Evolutionary conservation across 1,140 invertebrate genomes (phyloP), one percentile per base, ranked within the genome.

Genomic region (Colletes latitarsis): DNA sequence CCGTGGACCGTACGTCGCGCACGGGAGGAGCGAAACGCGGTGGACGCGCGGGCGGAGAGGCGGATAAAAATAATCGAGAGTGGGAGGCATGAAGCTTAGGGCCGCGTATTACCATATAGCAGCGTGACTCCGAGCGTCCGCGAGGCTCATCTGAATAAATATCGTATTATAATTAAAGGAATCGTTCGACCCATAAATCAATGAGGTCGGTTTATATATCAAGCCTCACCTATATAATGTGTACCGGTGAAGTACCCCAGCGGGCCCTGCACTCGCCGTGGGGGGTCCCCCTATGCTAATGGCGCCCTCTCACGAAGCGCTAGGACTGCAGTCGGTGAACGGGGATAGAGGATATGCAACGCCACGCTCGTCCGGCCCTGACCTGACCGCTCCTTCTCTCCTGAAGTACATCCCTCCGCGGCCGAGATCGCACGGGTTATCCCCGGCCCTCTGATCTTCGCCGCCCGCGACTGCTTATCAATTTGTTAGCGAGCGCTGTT

Each of bases 121-220:
- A 92, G 90, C 91, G 91, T 92, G 91, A 93, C 91, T 92, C 84
- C 88, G 77, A 86, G 84, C 84, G 75, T 82, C 80, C 64, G 74
- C 83, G 80, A 77, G 84, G 19, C 90, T 91, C 91, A 92, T 93
- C 91, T 92, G 92, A 93, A 93, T 93, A 93, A 93, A 92, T 93
- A 93, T 93, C 92, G 91, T 92, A 93, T 93, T 93, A 92, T 93
- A 92, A 93, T 93, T 93, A 92, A 93, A 93, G 89, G 92, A 92
- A 93, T 92, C 90, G 91, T 91, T 90, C 88, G 90, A 90, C 87
- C 83, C 90, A 92, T 93, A 93, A 93, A 93, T 93, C 91, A 92
- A 90, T 90, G 89, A 85, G 68, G 81, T 89, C 87, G 90, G 92
- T 93, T 93, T 93, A 92, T 93, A 93, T 93, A 93, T 92, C 92